Percentiles rank a stretch among this genome's conserved stretches.
These are phyloP conservation scores for Pocillopora damicornis DNA, from an alignment of 64 coral and sea anemone genomes.

Conservation along the genomic window DNA sequence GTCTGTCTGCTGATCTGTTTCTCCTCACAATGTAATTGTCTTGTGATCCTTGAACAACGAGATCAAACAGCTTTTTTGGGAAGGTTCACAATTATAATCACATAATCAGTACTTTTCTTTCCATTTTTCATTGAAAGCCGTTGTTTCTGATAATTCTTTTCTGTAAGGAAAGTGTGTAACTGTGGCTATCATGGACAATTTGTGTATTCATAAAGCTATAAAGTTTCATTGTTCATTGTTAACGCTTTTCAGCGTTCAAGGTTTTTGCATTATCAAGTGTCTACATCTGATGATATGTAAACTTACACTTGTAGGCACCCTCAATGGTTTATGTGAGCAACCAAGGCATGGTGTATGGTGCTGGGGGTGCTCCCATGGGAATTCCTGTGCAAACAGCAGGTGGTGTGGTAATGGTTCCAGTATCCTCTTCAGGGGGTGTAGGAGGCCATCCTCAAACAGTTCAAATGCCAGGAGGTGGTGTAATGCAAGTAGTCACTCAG, in stretches of 20 bases:
- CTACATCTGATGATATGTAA: not conserved
- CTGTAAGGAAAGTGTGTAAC: no score
- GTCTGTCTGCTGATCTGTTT: not conserved
- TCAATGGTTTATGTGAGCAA: conserved; percentile 10
- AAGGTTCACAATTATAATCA: no score
- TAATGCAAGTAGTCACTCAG: not conserved
- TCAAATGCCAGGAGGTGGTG: not conserved
- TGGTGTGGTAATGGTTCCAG: not conserved
- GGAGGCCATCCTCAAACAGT: conserved; percentile 12
- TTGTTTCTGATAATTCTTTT: no score
- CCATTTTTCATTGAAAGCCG: no score
- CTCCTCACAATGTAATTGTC: no score
- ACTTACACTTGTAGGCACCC: not conserved
- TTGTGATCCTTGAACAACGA: no score
- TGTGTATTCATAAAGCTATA: no score
- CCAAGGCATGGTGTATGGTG: not conserved
- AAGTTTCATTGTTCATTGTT: no score
- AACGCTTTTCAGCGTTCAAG: no score
- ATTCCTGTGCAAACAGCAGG: conserved; percentile 24
- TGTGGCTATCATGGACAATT: no score
- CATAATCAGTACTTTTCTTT: no score
- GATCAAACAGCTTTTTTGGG: no score
- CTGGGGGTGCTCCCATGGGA: conserved; percentile 18
- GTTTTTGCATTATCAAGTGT: not conserved
- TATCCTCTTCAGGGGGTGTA: not conserved